A percentile compares a stretch with the other conserved stretches of the same genome.
Conservation (phyloP, 2,888 invertebrate genomes). For the Homarus gammarus region DNA sequence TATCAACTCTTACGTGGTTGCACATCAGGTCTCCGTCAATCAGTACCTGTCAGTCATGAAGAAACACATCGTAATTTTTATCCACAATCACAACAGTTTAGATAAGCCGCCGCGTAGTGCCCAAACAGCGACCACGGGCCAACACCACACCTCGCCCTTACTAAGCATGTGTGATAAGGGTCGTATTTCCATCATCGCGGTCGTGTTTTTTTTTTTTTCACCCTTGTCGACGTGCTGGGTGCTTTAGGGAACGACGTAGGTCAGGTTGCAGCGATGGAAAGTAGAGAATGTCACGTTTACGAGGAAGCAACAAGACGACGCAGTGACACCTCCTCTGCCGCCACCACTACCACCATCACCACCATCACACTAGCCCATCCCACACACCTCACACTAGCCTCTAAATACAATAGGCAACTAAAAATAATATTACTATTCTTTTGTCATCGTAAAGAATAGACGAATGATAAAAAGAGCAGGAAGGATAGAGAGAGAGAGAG, state of each 20-base stretch:
- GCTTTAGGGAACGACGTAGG: conserved; percentile 26
- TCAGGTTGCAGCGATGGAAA: conserved; percentile 20
- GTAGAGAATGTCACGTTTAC: conserved; percentile 33
- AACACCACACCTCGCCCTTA: neutral
- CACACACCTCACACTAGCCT: too few species aligned
- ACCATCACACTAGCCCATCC: too few species aligned
- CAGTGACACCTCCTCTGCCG: neutral
- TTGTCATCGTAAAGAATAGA: neutral
- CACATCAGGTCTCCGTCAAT: conserved; percentile 1
- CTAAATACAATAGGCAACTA: neutral
- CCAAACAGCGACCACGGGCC: neutral
- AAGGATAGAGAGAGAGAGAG: conserved; percentile 10
- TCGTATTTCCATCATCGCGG: neutral
- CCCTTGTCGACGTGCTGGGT: conserved; percentile 21
- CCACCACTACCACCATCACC: too few species aligned
- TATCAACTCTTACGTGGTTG: neutral
- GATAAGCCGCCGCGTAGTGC: conserved; percentile 16
- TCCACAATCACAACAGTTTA: conserved; percentile 34
- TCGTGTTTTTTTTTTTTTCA: conserved; percentile 15
- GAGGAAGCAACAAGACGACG: neutral
- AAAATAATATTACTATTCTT: neutral
- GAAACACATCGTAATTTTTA: conserved; percentile 7
- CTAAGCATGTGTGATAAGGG: neutral
- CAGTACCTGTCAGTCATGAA: conserved; percentile 11
- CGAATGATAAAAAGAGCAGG: neutral